These are phyloP conservation scores for Gymnothorax javanicus DNA, from an alignment of 2,797 vertebrate genomes.

Conservation along the genomic window DNA sequence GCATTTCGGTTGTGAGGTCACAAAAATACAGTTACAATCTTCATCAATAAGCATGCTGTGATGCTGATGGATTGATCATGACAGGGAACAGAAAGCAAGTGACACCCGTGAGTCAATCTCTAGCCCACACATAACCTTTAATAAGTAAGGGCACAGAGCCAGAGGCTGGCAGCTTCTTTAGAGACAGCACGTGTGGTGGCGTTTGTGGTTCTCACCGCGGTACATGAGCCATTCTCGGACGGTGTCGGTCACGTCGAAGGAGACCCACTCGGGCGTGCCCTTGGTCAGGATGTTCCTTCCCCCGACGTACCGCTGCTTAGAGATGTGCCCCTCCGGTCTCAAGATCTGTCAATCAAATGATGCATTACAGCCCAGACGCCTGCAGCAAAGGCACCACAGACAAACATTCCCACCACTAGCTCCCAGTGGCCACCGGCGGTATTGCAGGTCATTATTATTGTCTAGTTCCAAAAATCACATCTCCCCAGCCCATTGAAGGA, in stretches of 20 bases:
- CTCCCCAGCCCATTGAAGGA: too few relatives aligned
- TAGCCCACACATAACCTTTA: background rate
- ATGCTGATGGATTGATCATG: background rate
- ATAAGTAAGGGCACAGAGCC: background rate
- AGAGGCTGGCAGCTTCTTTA: background rate
- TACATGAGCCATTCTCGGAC: conserved; percentile 88
- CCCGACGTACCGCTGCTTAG: conserved; percentile 87
- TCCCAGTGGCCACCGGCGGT: too few relatives aligned
- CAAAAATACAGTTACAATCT: too few relatives aligned
- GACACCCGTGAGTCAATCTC: background rate
- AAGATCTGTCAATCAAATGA: conserved; percentile 72
- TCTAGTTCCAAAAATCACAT: too few relatives aligned
- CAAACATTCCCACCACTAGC: too few relatives aligned
- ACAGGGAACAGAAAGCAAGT: background rate
- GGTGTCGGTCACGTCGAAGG: conserved; percentile 91
- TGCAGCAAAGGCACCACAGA: too few relatives aligned
- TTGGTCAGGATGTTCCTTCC: conserved; percentile 87
- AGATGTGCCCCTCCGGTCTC: conserved; percentile 85
- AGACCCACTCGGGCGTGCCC: conserved; percentile 85
- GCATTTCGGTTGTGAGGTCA: too few relatives aligned
- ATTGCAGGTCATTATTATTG: too few relatives aligned
- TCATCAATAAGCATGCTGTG: too few relatives aligned
- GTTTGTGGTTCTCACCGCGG: conserved; percentile 72
- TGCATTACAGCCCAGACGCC: background rate
- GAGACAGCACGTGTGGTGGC: background rate